Base-by-base conservation (phyloP, 2,888 invertebrate species). In the Pomacea canaliculata region DNA sequence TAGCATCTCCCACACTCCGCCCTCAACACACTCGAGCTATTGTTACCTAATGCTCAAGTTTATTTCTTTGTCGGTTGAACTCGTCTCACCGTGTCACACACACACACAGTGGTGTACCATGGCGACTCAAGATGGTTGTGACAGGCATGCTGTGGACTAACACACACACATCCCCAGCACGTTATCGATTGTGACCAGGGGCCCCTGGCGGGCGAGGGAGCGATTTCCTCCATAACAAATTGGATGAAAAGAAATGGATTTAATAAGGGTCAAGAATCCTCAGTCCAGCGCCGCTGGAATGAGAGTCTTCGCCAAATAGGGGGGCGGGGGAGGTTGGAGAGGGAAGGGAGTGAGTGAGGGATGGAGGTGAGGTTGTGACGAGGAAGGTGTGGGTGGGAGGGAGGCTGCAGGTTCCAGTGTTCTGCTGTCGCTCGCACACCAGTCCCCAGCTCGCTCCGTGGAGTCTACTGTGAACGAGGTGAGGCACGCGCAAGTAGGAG, bases 241-340 rank as follows among this genome's bases (percentile, higher is more conserved):
- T 56, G 59, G 70, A 70, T 70, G 70, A 70, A 48, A 70, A 70
- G n/a, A 70, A 56, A 70, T 70, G 70, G 63, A 70, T 70, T 59
- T 59, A 56, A 59, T 70, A 70, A 70, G 23, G 62, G 71, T 71
- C 66, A 51, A 48, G 27, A 18, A 23, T 63, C 70, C 23, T 56
- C 56, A 49, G 13, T 13, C 49, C 51, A 23, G 23, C 56, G 19
- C 27, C 68, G 46, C 70, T 51, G 16, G 51, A 56, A 56, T 56
- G 51, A 56, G 51, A 16, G 51, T 56, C 51, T 56, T 56, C 51
- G 51, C 51, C 51, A 16, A n/a, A 23, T 51, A 12, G 70, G 49
- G 49, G 4, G 23, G 18, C 27, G 69, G 71, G 62, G 71, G 46
- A 37, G 62, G n/a, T 37, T 19, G 19, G 46, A 16, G 27, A 37